Evolutionary conservation across 2,113 vertebrate genomes (phyloP).

Genomic region (Porphyrio hochstetteri): DNA sequence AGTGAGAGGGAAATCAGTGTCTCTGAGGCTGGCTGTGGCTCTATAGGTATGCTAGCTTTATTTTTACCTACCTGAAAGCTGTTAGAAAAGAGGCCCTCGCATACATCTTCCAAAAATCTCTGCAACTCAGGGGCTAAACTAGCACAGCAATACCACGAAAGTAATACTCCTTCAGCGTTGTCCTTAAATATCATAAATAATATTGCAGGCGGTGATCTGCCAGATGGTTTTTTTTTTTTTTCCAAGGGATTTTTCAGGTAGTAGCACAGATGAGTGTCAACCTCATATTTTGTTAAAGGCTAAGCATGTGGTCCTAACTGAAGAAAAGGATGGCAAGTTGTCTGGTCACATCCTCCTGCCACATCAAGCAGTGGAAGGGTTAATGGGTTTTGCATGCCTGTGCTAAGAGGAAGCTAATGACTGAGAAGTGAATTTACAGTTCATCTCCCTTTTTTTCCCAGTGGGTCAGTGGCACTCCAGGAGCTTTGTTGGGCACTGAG

Average conservation of each 20-base stretch:
- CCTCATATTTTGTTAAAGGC: neutral
- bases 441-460: neutral
- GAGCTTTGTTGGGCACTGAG: neutral
- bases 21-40: neutral
- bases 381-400: neutral
- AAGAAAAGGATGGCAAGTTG: neutral
- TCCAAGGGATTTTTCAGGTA: neutral
- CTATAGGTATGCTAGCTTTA: neutral
- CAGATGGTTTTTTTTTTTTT: neutral
- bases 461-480: neutral
- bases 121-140: neutral
- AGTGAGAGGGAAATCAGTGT: neutral
- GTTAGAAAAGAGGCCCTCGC: neutral
- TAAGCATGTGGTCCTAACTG: neutral
- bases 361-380: neutral
- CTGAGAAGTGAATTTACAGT: neutral
- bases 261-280: neutral
- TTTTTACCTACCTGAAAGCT: neutral
- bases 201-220: neutral
- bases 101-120: neutral
- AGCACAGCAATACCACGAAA: neutral
- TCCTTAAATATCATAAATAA: neutral
- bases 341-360: neutral
- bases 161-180: neutral
- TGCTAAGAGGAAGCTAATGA: neutral